phyloP scores from a whole-genome alignment of 2,113 vertebrate species.

The Tonatia bakeri region DNA sequence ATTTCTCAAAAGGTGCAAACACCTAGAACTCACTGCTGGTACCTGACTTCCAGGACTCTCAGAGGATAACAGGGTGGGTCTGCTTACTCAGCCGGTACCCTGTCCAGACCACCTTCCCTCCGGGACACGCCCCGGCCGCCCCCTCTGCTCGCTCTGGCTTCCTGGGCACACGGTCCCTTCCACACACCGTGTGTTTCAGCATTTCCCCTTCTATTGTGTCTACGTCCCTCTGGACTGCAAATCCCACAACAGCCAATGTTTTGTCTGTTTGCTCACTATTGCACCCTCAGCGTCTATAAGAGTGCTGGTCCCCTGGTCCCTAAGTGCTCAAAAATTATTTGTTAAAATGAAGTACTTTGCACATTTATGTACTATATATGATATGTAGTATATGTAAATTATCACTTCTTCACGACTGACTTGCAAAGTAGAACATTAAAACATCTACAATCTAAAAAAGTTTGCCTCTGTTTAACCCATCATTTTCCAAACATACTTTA shows the following conservation, averaged over 20 bases:
- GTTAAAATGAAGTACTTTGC: background rate
- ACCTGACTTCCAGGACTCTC: slow-evolving; percentile 38
- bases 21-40: slow-evolving; percentile 36
- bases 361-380: background rate
- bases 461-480: background rate
- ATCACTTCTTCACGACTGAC: background rate
- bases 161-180: background rate
- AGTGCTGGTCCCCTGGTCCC: background rate
- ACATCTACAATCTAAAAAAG: background rate
- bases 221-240: background rate
- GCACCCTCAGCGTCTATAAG: background rate
- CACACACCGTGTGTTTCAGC: background rate
- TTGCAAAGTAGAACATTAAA: background rate
- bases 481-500: background rate
- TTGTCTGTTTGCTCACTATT: background rate
- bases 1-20: slow-evolving; percentile 64
- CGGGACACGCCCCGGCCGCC: fast-evolving
- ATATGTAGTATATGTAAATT: background rate
- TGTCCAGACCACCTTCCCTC: no score
- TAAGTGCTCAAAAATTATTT: background rate
- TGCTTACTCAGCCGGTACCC: background rate
- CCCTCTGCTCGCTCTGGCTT: no score
- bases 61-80: background rate
- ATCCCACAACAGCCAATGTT: background rate
- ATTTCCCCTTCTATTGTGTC: background rate